phyloP scores from a whole-genome alignment of 2,113 vertebrate species.

The Synchiropus splendidus region DNA sequence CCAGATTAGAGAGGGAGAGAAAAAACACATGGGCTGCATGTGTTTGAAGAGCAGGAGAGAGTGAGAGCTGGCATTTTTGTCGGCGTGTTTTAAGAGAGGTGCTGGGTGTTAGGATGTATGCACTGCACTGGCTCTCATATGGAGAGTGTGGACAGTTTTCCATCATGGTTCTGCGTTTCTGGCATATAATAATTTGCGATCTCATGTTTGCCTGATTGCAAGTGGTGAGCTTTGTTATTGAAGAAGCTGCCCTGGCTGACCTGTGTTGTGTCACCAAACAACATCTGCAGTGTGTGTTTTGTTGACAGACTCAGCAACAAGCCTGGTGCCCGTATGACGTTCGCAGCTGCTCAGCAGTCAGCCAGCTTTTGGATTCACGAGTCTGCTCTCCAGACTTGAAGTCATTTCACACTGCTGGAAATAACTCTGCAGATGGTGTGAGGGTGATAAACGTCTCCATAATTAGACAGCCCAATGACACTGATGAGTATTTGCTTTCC shows the following conservation, averaged over 20 bases:
- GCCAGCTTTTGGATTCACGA: conserved; percentile 14
- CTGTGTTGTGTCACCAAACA: conserved; percentile 32
- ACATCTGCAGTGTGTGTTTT: conserved; percentile 27
- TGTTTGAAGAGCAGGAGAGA: conserved; percentile 19
- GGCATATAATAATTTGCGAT: background rate
- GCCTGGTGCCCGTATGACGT: conserved; percentile 12
- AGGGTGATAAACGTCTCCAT: conserved; percentile 17
- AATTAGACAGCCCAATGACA: conserved; percentile 24
- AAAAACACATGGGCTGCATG: conserved; percentile 9
- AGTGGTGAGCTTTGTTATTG: conserved; percentile 1
- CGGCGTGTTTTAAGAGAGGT: conserved; percentile 2
- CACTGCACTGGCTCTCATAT: conserved; percentile 30
- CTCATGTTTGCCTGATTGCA: background rate
- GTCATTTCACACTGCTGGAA: conserved; percentile 14
- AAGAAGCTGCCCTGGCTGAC: conserved; percentile 6
- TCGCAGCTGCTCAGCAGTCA: conserved; percentile 31
- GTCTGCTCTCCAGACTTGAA: conserved; percentile 7
- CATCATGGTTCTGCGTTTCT: conserved; percentile 22
- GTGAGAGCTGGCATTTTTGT: conserved; percentile 8
- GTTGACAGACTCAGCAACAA: conserved; percentile 27
- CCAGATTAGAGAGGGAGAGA: conserved; percentile 42
- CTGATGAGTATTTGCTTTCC: conserved; percentile 20
- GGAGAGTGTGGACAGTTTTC: conserved; percentile 27
- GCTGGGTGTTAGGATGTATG: conserved; percentile 8
- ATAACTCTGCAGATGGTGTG: conserved; percentile 31